A percentile compares a stretch with the other conserved stretches of the same genome.
Evolutionary conservation across 2,888 invertebrate genomes (phyloP).

Genomic region (Tipula unca): DNA sequence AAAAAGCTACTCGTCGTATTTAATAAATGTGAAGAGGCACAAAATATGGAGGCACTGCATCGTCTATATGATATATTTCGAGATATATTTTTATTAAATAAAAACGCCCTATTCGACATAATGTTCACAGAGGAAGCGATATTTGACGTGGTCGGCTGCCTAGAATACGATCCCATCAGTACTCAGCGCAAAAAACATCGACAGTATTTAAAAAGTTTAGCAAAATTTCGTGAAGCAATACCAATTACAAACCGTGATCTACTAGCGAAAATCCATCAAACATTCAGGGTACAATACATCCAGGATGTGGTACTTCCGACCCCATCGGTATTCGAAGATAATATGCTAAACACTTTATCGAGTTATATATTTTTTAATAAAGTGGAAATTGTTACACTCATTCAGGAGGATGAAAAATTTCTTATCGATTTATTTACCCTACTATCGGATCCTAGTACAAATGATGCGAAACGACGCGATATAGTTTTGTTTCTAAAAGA

Average conservation of each 20-base stretch:
- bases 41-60: slow-evolving; percentile 89
- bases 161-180: slow-evolving; percentile 92
- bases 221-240: slow-evolving; percentile 87
- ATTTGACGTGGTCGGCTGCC: slow-evolving; percentile 95
- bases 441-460: slow-evolving; percentile 81
- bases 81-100: slow-evolving; percentile 96
- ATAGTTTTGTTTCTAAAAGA: slow-evolving; percentile 96
- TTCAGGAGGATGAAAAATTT: slow-evolving; percentile 97
- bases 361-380: slow-evolving; percentile 99
- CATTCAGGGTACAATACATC: slow-evolving; percentile 98
- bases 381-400: slow-evolving; percentile 96
- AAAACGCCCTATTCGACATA: slow-evolving; percentile 92
- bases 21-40: slow-evolving; percentile 94
- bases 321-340: slow-evolving; percentile 98
- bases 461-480: slow-evolving; percentile 79
- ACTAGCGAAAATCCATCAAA: slow-evolving; percentile 97
- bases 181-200: slow-evolving; percentile 86
- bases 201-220: slow-evolving; percentile 88
- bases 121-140: slow-evolving; percentile 96
- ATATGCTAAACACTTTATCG: slow-evolving; percentile 92
- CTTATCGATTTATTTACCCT: slow-evolving; percentile 89
- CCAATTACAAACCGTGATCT: slow-evolving; percentile 93
- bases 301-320: slow-evolving; percentile 98
- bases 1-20: slow-evolving; percentile 90
- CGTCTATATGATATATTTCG: slow-evolving; percentile 97